phyloP scores from a whole-genome alignment of 2,888 invertebrate species.

The Dicyrtomina minuta region DNA sequence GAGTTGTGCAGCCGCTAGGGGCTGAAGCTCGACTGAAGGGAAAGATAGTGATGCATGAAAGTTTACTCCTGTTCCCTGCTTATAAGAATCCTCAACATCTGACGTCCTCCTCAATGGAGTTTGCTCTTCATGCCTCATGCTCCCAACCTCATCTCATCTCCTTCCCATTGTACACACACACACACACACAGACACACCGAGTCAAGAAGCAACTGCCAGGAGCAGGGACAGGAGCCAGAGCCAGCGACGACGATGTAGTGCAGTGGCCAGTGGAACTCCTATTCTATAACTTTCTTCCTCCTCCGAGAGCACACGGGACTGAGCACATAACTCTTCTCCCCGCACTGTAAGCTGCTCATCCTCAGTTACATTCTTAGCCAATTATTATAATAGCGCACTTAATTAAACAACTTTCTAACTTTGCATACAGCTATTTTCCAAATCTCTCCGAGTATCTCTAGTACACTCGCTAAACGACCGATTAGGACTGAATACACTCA shows the following conservation, averaged over 20 bases:
- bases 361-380: background rate
- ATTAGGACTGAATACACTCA: background rate
- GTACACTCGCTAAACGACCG: background rate
- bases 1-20: slow-evolving; percentile 36
- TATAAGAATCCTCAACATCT: background rate
- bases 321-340: background rate
- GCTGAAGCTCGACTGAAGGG: slow-evolving; percentile 37
- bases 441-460: background rate
- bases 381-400: slow-evolving; percentile 2
- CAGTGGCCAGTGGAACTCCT: no score
- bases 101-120: background rate
- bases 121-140: no score
- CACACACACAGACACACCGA: background rate
- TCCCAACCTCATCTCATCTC: background rate
- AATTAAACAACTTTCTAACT: background rate
- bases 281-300: background rate
- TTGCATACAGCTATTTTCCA: background rate
- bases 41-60: background rate
- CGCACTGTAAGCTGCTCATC: background rate
- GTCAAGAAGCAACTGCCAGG: background rate
- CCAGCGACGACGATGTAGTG: no score
- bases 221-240: no score
- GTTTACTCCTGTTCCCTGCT: background rate
- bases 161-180: no score
- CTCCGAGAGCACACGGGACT: no score